These are phyloP conservation scores for Eriosoma lanigerum DNA, from an alignment of 1,140 invertebrate species.

Conservation along the genomic window DNA sequence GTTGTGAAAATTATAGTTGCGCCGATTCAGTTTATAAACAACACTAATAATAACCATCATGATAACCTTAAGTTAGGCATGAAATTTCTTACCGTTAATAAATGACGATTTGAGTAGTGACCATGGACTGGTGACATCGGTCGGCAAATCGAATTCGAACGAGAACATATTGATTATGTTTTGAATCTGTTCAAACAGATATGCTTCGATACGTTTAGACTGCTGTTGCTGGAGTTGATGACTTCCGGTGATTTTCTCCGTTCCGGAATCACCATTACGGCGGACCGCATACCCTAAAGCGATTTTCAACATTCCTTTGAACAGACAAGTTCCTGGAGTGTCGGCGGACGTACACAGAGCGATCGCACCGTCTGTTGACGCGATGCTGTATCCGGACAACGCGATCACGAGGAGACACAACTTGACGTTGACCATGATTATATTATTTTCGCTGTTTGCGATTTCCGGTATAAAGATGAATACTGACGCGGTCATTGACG, in stretches of 20 bases:
- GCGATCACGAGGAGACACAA: not conserved
- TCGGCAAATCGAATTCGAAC: conserved; percentile 6
- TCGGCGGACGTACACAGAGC: not conserved
- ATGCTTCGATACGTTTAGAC: conserved; percentile 30
- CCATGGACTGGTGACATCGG: conserved; percentile 12
- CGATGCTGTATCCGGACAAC: not conserved
- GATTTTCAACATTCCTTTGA: conserved; percentile 12
- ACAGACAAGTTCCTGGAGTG: not conserved
- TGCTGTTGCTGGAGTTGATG: not conserved
- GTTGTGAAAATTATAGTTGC: too few relatives aligned
- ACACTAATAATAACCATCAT: too few relatives aligned
- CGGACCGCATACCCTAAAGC: not conserved
- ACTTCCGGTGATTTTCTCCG: too few relatives aligned
- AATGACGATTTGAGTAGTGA: conserved; percentile 4
- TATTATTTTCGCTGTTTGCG: too few relatives aligned
- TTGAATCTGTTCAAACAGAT: not conserved
- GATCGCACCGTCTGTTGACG: not conserved
- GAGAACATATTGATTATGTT: conserved; percentile 21
- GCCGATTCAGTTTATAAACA: too few relatives aligned
- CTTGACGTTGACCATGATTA: not conserved
- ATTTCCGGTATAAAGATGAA: too few relatives aligned
- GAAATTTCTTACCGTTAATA: not conserved
- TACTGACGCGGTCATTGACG: not conserved
- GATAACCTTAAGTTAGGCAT: too few relatives aligned
- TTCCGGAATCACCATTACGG: too few relatives aligned